Base-by-base conservation (phyloP, 37 sponge, comb jelly and placozoan genomes). In the Chondrosia reniformis region DNA sequence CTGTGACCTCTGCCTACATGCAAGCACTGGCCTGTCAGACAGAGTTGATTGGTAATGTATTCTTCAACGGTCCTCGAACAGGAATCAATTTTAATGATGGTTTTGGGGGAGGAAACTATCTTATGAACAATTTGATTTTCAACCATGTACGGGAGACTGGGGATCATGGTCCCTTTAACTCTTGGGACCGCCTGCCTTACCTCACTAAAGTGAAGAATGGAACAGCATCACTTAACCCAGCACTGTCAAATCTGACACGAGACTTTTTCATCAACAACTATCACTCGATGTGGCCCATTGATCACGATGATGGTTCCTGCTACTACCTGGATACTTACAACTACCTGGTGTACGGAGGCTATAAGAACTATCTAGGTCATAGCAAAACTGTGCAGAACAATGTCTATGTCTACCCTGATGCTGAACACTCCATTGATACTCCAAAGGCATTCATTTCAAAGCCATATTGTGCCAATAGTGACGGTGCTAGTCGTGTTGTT, bases 81-180 rank as follows among this genome's bases (percentile, higher is more conserved):
- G 86, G 86, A 19, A 65, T 86, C 67, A 86, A 86, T 61, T 86
- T 86, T 49, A 86, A 86, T 45, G 86, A 86, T 80, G 81, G 81
- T 3, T 86, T 86, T 81, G 86, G 79, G 30, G 86, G 86, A 46
- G 86, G 81, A 12, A 58, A 80, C 43, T 19, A 63, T 15, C 31
- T 86, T 5, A 43, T 44, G 33, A 61, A 75, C n/a, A 86, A 86
- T 57, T 55, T 86, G 25, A 42, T 75, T n/a, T 86, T 86, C 67
- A 86, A 86, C 76, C 39, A 82, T 25, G 86, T 86, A 6, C 52
- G 86, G 9, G 86, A 86, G 56, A 86, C 86, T 1, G 86, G 67
- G 9, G 86, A 86, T 54, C 81, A 81, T 39, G 86, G 86, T 64
- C 75, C 81, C 30, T 86, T 86, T 27, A 86, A 86, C 73, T 73